A percentile compares a stretch with the other conserved stretches of the same genome.
phyloP scores from a whole-genome alignment of 2,113 vertebrate species.

The Mystacornis crossleyi region DNA sequence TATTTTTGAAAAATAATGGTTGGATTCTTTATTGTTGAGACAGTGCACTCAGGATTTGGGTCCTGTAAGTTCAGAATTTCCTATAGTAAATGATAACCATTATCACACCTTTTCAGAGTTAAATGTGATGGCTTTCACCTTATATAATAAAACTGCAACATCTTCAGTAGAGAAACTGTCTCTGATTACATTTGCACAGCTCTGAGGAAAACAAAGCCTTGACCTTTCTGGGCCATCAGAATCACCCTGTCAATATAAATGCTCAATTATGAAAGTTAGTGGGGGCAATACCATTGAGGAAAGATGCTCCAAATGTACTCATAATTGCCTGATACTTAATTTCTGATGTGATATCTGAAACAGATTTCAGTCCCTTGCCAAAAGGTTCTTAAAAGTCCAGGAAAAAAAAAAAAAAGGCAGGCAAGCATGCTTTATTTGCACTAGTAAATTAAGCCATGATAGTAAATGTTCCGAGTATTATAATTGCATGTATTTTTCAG shows the following conservation, averaged over 20 bases:
- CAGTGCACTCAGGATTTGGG: not conserved
- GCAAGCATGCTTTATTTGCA: not conserved
- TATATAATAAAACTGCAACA: not conserved
- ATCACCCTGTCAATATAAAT: not conserved
- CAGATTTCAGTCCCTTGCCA: not conserved
- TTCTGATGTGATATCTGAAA: not conserved
- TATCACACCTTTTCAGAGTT: not conserved
- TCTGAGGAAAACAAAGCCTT: not conserved
- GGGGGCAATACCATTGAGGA: not conserved
- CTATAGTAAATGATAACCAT: not conserved
- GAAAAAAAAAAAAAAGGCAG: not conserved
- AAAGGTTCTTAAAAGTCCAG: not conserved
- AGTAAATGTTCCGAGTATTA: not conserved
- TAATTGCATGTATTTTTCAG: not conserved
- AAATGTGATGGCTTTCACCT: not conserved
- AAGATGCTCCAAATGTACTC: not conserved
- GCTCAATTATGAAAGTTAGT: not conserved
- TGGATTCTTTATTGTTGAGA: accelerated
- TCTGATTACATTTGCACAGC: not conserved
- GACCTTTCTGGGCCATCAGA: not conserved
- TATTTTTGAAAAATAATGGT: not conserved
- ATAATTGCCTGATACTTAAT: not conserved
- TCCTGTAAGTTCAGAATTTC: not conserved
- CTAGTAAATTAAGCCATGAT: not conserved
- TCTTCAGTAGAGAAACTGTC: not conserved